Evolutionary conservation across 2,797 vertebrate genomes (phyloP).

Genomic region (Anolis apletophallus): DNA sequence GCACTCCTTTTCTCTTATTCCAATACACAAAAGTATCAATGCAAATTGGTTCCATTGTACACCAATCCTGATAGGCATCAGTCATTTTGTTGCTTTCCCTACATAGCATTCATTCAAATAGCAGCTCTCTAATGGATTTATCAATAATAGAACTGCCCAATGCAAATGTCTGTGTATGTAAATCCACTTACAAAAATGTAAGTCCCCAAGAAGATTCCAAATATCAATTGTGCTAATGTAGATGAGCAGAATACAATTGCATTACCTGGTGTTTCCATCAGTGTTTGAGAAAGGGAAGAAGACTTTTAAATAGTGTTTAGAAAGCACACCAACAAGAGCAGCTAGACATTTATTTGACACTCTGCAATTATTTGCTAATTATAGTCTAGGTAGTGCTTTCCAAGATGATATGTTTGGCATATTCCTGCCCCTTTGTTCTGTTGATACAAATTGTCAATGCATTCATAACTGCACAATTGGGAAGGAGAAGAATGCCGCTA

Average conservation of each 20-base stretch:
- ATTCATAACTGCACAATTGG: slow-evolving; percentile 14
- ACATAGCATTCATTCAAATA: too few species aligned
- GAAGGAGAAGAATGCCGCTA: not conserved
- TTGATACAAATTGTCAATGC: slow-evolving; percentile 45
- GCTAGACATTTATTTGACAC: slow-evolving; percentile 37
- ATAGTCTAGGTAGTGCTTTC: slow-evolving; percentile 48
- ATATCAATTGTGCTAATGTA: not conserved
- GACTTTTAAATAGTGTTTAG: slow-evolving; percentile 45
- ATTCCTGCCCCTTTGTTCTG: slow-evolving; percentile 22
- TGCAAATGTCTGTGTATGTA: too few species aligned
- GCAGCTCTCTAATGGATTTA: too few species aligned
- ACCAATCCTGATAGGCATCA: too few species aligned
- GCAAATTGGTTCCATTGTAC: too few species aligned
- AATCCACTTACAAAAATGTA: too few species aligned
- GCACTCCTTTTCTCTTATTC: too few species aligned
- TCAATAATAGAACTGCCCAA: too few species aligned
- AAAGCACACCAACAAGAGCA: slow-evolving; percentile 42
- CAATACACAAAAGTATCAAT: too few species aligned
- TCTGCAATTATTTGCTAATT: slow-evolving; percentile 62
- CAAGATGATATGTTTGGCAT: slow-evolving; percentile 5
- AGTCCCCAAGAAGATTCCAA: too few species aligned
- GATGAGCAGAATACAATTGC: not conserved
- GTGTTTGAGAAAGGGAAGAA: slow-evolving; percentile 33
- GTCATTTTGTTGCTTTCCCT: too few species aligned
- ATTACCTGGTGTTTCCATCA: slow-evolving; percentile 26